These are phyloP conservation scores for Brachyopa scutellaris DNA, from an alignment of 2,888 invertebrate species.

Conservation along the genomic window DNA sequence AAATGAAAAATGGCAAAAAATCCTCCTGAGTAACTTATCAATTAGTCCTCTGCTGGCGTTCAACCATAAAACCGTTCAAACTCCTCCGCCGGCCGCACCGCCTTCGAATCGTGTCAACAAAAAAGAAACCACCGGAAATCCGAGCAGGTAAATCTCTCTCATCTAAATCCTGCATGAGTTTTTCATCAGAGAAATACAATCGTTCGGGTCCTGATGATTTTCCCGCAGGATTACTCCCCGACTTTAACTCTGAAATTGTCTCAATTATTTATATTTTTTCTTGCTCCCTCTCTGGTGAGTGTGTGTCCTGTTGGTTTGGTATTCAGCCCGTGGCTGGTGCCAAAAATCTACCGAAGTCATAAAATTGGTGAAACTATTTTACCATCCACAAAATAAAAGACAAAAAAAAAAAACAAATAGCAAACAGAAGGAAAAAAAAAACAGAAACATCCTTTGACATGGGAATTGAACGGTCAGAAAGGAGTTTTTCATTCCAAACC, in stretches of 20 bases:
- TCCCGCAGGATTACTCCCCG: constrained; percentile 29
- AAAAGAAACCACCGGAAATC: constrained; percentile 28
- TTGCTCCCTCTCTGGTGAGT: background rate
- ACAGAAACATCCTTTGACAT: constrained; percentile 49
- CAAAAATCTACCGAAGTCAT: constrained; percentile 60
- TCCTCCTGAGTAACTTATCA: constrained; percentile 26
- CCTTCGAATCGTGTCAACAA: constrained; percentile 10
- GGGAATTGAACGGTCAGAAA: constrained; percentile 36
- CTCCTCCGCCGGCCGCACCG: background rate
- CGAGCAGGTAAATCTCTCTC: constrained; percentile 59
- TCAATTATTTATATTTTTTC: constrained; percentile 57
- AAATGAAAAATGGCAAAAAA: constrained; percentile 14
- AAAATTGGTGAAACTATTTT: constrained; percentile 55
- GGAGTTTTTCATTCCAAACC: constrained; percentile 27
- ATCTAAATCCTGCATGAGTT: constrained; percentile 33
- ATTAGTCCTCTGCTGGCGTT: constrained; percentile 39
- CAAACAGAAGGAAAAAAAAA: background rate
- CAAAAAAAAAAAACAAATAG: constrained; percentile 14
- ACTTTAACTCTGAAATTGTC: constrained; percentile 41
- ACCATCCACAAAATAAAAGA: constrained; percentile 3
- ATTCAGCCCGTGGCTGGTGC: constrained; percentile 24
- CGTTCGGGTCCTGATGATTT: background rate
- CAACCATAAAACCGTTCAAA: constrained; percentile 3
- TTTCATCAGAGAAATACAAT: constrained; percentile 13
- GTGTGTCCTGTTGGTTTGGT: constrained; percentile 17